phyloP scores from a whole-genome alignment of 1,140 invertebrate genomes.

The Philotrypesis tridentata region DNA sequence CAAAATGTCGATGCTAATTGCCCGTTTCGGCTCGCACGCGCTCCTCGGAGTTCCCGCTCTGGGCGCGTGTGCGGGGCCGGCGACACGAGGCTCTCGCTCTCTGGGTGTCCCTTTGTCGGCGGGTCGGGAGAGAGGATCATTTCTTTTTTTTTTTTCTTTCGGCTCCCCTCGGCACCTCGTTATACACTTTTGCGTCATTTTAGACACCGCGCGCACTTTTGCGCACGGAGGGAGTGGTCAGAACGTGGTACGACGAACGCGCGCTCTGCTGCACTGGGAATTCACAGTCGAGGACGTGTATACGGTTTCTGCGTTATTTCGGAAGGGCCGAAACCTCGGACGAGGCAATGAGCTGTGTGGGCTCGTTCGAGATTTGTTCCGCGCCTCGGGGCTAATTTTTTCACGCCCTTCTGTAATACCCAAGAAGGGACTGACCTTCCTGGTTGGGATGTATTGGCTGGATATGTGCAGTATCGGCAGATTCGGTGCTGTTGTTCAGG shows the following conservation, averaged over 20 bases:
- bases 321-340: background rate
- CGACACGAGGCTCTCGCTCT: background rate
- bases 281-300: background rate
- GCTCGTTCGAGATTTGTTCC: no score
- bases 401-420: background rate
- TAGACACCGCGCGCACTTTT: background rate
- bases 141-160: background rate
- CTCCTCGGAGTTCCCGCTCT: slow-evolving; percentile 9
- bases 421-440: no score
- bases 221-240: background rate
- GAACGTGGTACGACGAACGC: slow-evolving; percentile 9
- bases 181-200: slow-evolving; percentile 6
- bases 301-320: background rate
- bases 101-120: background rate
- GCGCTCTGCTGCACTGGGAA: background rate
- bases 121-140: background rate
- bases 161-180: background rate
- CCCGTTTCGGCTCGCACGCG: slow-evolving; percentile 32
- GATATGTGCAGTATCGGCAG: no score
- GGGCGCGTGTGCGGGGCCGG: background rate
- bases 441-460: no score
- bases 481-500: no score
- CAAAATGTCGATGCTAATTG: slow-evolving; percentile 50
- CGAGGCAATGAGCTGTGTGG: background rate
- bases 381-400: background rate